These are phyloP conservation scores for Stegostoma tigrinum DNA, from an alignment of 2,113 vertebrate genomes.

Conservation along the genomic window DNA sequence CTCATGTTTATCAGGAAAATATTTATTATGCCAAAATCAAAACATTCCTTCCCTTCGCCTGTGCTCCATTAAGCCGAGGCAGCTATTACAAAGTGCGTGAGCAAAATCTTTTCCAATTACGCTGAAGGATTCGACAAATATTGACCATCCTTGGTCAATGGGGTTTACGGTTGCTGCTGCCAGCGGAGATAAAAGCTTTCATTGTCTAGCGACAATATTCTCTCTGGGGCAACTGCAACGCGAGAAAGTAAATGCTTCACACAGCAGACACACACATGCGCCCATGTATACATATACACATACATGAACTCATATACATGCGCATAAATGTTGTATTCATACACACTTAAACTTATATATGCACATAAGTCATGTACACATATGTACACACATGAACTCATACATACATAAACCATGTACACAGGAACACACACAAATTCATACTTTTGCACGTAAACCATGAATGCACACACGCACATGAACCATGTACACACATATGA, in stretches of 20 bases:
- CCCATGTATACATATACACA: not conserved
- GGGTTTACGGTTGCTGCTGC: conserved; percentile 36
- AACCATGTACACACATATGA: no score
- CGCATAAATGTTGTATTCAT: no score
- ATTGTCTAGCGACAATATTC: conserved; percentile 35
- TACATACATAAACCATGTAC: no score
- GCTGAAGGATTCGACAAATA: conserved; percentile 36
- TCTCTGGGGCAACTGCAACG: conserved; percentile 34
- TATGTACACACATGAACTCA: no score
- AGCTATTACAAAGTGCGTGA: conserved; percentile 36
- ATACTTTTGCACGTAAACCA: no score
- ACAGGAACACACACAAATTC: no score
- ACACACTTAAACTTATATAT: no score
- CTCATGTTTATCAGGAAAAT: conserved; percentile 46
- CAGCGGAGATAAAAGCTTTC: conserved; percentile 37
- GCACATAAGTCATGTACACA: no score
- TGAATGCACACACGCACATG: no score
- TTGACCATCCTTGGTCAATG: conserved; percentile 39
- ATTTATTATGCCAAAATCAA: conserved; percentile 23
- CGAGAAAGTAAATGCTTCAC: conserved; percentile 37
- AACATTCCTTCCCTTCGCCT: conserved; percentile 23
- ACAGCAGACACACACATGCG: not conserved
- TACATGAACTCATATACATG: not conserved
- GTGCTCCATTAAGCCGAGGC: not conserved
- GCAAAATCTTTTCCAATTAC: conserved; percentile 40